Evolutionary conservation across 2,888 invertebrate genomes (phyloP).

Genomic region (Oscheius sp.): DNA sequence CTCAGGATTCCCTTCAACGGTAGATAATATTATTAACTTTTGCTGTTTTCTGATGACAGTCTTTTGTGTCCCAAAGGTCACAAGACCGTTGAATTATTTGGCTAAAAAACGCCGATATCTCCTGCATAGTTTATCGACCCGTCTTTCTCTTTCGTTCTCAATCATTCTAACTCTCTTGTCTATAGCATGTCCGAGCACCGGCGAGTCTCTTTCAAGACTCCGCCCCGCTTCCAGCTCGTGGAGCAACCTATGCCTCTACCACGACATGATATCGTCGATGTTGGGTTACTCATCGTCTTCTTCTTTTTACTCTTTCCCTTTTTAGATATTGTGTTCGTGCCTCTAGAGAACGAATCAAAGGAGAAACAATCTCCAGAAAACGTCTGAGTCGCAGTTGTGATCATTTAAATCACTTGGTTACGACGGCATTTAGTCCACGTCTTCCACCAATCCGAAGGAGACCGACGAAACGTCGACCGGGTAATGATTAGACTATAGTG

Average conservation of each 20-base stretch:
- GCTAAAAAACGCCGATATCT: no score
- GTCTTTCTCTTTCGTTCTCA: neutral
- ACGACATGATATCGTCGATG: slow-evolving; percentile 16
- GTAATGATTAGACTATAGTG: neutral
- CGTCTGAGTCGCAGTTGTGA: slow-evolving; percentile 49
- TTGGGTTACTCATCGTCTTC: slow-evolving; percentile 11
- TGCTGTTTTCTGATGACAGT: no score
- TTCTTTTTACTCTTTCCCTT: neutral
- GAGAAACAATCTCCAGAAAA: slow-evolving; percentile 24
- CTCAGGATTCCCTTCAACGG: no score
- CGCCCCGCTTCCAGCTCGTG: slow-evolving; percentile 6
- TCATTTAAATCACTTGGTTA: slow-evolving; percentile 38
- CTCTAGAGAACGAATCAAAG: neutral
- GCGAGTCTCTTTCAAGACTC: slow-evolving; percentile 51
- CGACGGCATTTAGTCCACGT: slow-evolving; percentile 38
- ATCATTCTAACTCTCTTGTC: neutral
- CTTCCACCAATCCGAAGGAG: slow-evolving; percentile 51
- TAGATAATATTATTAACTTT: no score
- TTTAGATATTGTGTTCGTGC: slow-evolving; percentile 2
- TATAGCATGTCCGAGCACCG: slow-evolving; percentile 23
- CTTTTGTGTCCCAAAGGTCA: no score
- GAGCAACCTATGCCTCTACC: slow-evolving; percentile 21
- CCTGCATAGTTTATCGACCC: neutral
- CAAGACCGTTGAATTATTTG: no score
- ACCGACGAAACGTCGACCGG: slow-evolving; percentile 40